phyloP scores from a whole-genome alignment of 1,140 invertebrate species.

The Nebria ingens region DNA sequence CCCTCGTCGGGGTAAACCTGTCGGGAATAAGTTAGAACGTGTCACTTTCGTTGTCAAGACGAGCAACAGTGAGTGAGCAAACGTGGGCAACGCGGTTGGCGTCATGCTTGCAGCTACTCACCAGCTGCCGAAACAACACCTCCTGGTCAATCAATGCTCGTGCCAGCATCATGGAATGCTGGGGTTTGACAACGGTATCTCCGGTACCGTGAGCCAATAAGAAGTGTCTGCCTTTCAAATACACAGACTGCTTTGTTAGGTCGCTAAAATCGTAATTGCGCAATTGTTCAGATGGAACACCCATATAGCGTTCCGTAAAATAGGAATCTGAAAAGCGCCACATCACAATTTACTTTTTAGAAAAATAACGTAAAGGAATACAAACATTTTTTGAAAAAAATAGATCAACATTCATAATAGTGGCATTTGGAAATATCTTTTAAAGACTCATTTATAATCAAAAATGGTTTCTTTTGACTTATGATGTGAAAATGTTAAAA shows the following conservation, averaged over 20 bases:
- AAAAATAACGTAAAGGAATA: background rate
- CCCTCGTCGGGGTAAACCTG: constrained; percentile 80
- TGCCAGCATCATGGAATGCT: constrained; percentile 73
- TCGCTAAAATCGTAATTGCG: constrained; percentile 62
- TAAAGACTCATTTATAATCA: too few relatives aligned
- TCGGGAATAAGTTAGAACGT: constrained; percentile 18
- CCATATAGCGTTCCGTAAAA: constrained; percentile 77
- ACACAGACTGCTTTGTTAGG: constrained; percentile 56
- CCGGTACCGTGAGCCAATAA: constrained; percentile 69
- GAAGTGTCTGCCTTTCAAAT: constrained; percentile 47
- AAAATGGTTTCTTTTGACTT: too few relatives aligned
- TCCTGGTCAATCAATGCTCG: constrained; percentile 59
- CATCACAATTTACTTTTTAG: background rate
- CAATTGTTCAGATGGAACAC: constrained; percentile 51
- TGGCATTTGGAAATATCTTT: too few relatives aligned
- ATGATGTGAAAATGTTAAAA: too few relatives aligned
- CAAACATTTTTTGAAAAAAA: too few relatives aligned
- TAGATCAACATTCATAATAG: too few relatives aligned
- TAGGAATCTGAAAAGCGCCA: constrained; percentile 52
- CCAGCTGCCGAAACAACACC: constrained; percentile 69
- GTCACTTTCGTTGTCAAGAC: background rate
- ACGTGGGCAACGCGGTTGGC: background rate
- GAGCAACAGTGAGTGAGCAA: background rate
- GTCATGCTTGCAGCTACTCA: constrained; percentile 31
- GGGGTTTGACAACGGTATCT: constrained; percentile 71